Evolutionary conservation across 2,797 vertebrate species (phyloP), one percentile per base, ranked within the genome.

Genomic region (Benthosema pterotum): DNA sequence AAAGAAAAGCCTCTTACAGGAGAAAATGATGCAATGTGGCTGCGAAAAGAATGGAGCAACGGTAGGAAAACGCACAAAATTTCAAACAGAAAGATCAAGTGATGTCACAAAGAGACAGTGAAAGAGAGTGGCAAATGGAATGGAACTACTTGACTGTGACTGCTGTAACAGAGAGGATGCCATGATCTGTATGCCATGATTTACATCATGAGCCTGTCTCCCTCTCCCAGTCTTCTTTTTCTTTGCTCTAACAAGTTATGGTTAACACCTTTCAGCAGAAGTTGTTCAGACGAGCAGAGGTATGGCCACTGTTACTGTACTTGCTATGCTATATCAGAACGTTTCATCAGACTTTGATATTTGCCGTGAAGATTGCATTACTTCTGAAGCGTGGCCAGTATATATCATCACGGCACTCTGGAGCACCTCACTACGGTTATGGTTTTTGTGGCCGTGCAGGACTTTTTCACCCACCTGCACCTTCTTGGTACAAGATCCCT

Each of bases 281-380:
- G 73, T 76, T 63, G 65, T 80, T 71, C 75, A 83, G 64, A 71
- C 69, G 78, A 82, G 78, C 79, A 76, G 80, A 84, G 47, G n/a
- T 80, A 64, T 80, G 74, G 78, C 77, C 80, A 72, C 72, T 79
- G 74, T 64, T 82, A 74, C 72, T 78, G 74, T 64, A 73, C 32
- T 73, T 68, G 66, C 74, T 70, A 11, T 12, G 68, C 5, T 75
- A 12, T 57, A 66, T 68, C 63, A 74, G 67, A 71, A 61, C 16
- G 15, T 18, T 60, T 63, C 65, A 75, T 66, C 53, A 47, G 48
- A 75, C 70, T 69, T 9, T 51, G 57, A 70, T 69, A 67, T 78
- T 77, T 71, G 38, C 25, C 52, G 13, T 28, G 8, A 53, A 38
- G 32, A 38, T 38, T 38, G 32, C 32, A 38, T 38, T 38, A 1